These are phyloP conservation scores for Onychomys leucogaster DNA, from an alignment of 2,797 vertebrate genomes.

Conservation along the genomic window DNA sequence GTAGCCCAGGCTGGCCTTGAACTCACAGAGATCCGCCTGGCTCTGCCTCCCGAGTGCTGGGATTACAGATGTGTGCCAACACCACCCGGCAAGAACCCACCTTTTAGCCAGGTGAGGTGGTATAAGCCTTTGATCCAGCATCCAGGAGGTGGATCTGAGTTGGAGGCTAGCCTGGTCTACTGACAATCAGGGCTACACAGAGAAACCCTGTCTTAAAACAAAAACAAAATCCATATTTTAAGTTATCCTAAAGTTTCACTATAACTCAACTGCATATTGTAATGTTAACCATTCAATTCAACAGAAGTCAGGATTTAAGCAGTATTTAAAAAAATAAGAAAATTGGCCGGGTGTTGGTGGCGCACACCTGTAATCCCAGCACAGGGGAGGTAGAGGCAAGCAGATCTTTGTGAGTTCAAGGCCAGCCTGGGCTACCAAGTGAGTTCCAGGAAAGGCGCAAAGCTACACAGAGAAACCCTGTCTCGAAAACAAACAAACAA, in stretches of 20 bases:
- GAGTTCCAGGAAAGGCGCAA: no score
- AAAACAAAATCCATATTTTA: background rate
- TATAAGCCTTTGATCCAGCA: background rate
- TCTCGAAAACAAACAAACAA: no score
- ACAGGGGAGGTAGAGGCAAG: no score
- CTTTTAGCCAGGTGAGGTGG: background rate
- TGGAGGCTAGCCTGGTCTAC: background rate
- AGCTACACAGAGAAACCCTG: no score
- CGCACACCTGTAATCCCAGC: no score
- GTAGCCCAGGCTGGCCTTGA: no score
- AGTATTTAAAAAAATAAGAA: conserved; percentile 40
- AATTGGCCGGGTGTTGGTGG: no score
- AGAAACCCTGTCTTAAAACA: background rate
- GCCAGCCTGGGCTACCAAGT: no score
- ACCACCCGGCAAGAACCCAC: conserved; percentile 18
- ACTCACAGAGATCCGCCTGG: no score
- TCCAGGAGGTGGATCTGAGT: background rate
- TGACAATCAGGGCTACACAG: background rate
- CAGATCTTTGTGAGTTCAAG: no score
- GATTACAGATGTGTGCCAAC: no score
- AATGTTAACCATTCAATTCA: conserved; percentile 13
- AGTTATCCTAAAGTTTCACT: conserved; percentile 14
- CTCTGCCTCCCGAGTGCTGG: no score
- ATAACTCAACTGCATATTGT: conserved; percentile 26
- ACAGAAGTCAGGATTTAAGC: background rate